Base-by-base conservation (phyloP, 1,140 invertebrate species). In the Hylyphantes graminicola region DNA sequence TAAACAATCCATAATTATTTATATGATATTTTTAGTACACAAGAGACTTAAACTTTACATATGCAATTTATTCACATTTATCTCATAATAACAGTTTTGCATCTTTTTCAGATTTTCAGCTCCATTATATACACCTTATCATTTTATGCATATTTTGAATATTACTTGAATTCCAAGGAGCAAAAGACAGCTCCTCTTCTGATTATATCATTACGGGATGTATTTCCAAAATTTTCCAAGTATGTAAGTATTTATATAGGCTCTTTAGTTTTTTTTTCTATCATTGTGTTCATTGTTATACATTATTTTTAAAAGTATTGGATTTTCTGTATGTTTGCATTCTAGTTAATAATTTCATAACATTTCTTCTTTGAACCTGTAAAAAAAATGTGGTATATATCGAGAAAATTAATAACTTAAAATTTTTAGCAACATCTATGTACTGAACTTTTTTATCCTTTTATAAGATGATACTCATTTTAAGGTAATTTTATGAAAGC, bases 161-260 rank as follows among this genome's bases (percentile, higher is more conserved):
- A 70, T 65, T 80, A 80, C 51, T 65, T 80, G 8, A 80, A 70
- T 48, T 57, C 67, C 0, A 12, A 59, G 6, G 10, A 70, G 10
- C 57, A 76, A 10, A 76, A 54, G 17, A 76, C 21, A 19, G 35
- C 7, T 2, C 59, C 35, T 50, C 19, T 80, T 1, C 19, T 70
- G 17, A 80, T 80, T 11, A 61, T 10, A n/a, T 80, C 77, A 17
- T 10, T 80, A 17, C 17, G 13, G n/a, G 67, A 80, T 59, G 78
- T n/a, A 48, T 65, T 77, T 72, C 78, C 72, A n/a, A 65, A 85
- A 54, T 74, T 72, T 74, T 80, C 73, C 19, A 77, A 78, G 19
- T 68, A 59, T 64, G 53, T 51, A 53, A 83, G 85, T 57, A 55
- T 85, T 51, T 21, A 61, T 21, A 61, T 55, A 50, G 77, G 13